Base-by-base conservation (phyloP, 2,888 invertebrate genomes). In the Balanococcus diminutus region DNA sequence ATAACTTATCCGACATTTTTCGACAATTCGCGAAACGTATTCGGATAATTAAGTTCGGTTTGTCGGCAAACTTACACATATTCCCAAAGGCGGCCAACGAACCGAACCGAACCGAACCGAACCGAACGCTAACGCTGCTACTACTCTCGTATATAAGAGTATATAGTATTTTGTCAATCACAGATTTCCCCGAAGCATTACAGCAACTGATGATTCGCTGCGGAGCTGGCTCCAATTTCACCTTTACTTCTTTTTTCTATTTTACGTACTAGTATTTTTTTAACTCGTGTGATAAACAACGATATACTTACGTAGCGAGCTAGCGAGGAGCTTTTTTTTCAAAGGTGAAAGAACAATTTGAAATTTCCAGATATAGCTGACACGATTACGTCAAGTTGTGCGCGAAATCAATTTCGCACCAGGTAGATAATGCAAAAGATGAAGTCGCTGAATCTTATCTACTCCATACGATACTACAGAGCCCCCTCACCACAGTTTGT, bases 381-480 rank as follows among this genome's bases (percentile, higher is more conserved):
- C 75, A 79, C 75, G 75, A 79, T 79, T 79, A 79, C 75, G 75
- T 36, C 32, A 79, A 79, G 36, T 79, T 79, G 36, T 36, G 75
- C 22, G 67, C 75, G 36, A 36, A 79, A 79, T 79, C 75, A 79
- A 79, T 79, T 79, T 79, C 36, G 75, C 75, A 11, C 32, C 31
- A 36, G 19, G 75, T 79, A 36, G 19, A 36, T 79, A 36, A 79
- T 79, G 75, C 36, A 36, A 32, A 79, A 36, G 75, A 79, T 79
- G 36, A 79, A 79, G 36, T 19, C 36, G 75, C 28, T 67, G 67
- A 32, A 79, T 32, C 25, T 79, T 79, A 79, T 79, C 56, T 36
- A n/a, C n/a, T n/a, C n/a, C n/a, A n/a, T n/a, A n/a, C n/a, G n/a
- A n/a, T n/a, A n/a, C n/a, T n/a, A n/a, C n/a, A n/a, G n/a, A n/a